A percentile compares a stretch with the other conserved stretches of the same genome.
phyloP scores from a whole-genome alignment of 2,113 vertebrate species.

The Ceratotherium simum region DNA sequence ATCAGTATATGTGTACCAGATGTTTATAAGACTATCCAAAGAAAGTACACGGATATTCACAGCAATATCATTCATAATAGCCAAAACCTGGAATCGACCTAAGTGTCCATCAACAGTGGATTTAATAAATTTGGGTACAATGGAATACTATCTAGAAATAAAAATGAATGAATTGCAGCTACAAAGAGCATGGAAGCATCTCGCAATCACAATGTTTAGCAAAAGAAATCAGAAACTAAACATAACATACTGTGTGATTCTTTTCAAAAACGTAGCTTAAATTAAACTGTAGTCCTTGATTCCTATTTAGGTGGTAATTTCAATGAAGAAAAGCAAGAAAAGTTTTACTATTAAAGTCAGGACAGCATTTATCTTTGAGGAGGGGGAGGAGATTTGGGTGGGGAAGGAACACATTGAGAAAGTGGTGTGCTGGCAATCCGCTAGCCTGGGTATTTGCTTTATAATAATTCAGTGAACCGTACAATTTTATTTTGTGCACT shows the following conservation, averaged over 20 bases:
- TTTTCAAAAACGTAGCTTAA: neutral
- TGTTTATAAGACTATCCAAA: neutral
- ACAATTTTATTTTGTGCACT: neutral
- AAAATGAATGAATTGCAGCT: neutral
- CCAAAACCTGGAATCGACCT: neutral
- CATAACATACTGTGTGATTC: neutral
- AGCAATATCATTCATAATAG: neutral
- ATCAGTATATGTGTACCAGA: neutral
- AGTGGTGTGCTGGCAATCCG: neutral
- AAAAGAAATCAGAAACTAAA: conserved; percentile 15
- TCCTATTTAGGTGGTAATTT: neutral
- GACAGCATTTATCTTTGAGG: neutral
- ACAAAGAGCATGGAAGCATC: neutral
- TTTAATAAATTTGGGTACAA: neutral
- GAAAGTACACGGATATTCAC: neutral
- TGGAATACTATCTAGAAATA: neutral
- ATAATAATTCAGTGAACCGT: neutral
- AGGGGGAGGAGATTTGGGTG: neutral
- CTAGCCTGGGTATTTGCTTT: neutral
- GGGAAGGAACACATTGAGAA: fast-evolving
- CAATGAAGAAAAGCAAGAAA: neutral
- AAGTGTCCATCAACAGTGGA: neutral
- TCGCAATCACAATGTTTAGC: neutral
- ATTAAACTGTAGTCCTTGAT: neutral
- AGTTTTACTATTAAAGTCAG: neutral